Conservation (phyloP, 2,888 invertebrate species). For the Lasioglossum marginatum region DNA sequence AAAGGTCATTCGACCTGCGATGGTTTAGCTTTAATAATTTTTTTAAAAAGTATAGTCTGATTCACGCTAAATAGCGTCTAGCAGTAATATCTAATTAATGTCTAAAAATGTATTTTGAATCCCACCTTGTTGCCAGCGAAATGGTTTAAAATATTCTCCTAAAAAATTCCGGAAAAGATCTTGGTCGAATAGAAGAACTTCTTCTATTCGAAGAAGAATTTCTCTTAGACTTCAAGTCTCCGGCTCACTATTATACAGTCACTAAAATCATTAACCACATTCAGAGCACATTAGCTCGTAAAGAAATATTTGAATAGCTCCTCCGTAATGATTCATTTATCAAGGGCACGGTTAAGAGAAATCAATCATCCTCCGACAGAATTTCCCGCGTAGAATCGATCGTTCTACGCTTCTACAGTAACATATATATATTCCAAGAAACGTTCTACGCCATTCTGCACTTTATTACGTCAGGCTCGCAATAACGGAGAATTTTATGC, state of each 20-base stretch:
- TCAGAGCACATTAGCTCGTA: background rate
- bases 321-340: constrained; percentile 8
- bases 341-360: background rate
- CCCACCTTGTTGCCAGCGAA: background rate
- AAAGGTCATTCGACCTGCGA: background rate
- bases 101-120: background rate
- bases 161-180: background rate
- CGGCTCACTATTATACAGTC: background rate
- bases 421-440: background rate
- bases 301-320: constrained; percentile 9
- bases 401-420: background rate
- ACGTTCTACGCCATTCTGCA: constrained; percentile 4
- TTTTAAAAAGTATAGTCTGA: background rate
- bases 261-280: background rate
- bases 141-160: background rate
- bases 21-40: background rate
- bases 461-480: background rate
- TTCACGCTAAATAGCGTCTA: background rate
- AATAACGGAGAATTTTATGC: background rate
- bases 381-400: constrained; percentile 9
- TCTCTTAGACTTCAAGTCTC: background rate
- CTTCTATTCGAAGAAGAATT: too few relatives aligned
- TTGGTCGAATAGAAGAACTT: background rate
- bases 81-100: background rate
- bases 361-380: constrained; percentile 21